Percentiles rank a stretch among this genome's conserved stretches.
phyloP scores from a whole-genome alignment of 2,797 vertebrate species.

The Uromys caudimaculatus region DNA sequence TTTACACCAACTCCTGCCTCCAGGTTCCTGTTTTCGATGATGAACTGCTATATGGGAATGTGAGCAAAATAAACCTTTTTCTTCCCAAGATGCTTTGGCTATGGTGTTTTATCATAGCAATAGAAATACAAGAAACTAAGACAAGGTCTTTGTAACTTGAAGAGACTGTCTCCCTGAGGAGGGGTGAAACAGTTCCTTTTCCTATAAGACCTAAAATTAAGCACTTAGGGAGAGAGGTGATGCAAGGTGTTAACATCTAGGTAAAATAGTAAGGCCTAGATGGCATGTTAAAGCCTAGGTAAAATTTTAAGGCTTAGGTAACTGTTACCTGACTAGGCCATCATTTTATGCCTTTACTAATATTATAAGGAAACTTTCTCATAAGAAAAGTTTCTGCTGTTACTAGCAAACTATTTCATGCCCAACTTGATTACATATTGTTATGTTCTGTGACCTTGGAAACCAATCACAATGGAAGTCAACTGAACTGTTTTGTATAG shows the following conservation, averaged over 20 bases:
- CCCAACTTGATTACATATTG: neutral
- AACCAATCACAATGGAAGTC: neutral
- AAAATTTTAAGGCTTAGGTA: too few species aligned
- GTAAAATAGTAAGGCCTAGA: neutral
- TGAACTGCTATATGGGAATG: neutral
- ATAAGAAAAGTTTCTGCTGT: neutral
- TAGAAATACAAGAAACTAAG: neutral
- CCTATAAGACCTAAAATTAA: neutral
- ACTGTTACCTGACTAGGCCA: neutral
- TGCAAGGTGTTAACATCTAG: neutral
- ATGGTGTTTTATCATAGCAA: neutral
- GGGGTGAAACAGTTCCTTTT: neutral
- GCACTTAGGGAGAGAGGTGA: neutral
- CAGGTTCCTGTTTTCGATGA: neutral
- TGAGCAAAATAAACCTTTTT: neutral
- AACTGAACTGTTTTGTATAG: neutral
- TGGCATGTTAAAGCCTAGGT: too few species aligned
- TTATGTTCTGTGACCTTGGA: neutral
- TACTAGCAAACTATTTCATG: neutral
- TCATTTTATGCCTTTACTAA: neutral
- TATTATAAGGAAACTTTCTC: neutral
- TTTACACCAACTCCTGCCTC: neutral
- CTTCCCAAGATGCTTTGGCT: neutral
- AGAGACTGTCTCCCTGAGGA: neutral
- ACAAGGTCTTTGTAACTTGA: neutral